Evolutionary conservation across 2,113 vertebrate species (phyloP), one percentile per base, ranked within the genome.

Genomic region (Pyrgilauda ruficollis): DNA sequence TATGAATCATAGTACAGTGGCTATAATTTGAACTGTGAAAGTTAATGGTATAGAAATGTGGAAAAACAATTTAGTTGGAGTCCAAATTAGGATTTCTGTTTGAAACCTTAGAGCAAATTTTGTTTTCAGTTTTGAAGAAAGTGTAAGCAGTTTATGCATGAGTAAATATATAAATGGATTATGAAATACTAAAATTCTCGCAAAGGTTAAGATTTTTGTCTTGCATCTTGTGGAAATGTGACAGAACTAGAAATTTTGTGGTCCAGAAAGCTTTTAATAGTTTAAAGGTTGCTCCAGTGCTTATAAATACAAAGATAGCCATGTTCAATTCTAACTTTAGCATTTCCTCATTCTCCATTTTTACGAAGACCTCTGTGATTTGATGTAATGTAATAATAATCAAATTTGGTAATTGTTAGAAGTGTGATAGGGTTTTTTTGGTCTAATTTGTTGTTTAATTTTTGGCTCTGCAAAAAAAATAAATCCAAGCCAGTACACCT

Each of bases 21-120:
- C 50, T 94, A 89, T 92, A 94, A 94, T 83, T 88, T 79, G 80
- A 94, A 74, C 74, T 87, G 88, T 93, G 73, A 92, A 95, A 95
- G 70, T 95, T 89, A 96, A 86, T 94, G 79, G 76, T 75, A 94
- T 70, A 69, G 83, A 76, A 90, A 72, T 56, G n/a, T 90, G 82
- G 50, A 91, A 91, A 90, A 95, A 44, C 28, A 77, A 30, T 59
- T 79, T 59, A 77, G 70, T 50, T 81, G 63, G 49, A 46, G 53
- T 77, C 47, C 50, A 92, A 79, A 81, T 79, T 39, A 64, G 82
- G 33, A 33, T 53, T 95, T 93, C 58, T 75, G 10, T 72, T 61
- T 88, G 61, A 93, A 95, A 72, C 90, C 75, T 31, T 43, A n/a
- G 46, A 81, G 43, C 13, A 43, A 84, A 50, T 52, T 39, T 59